Evolutionary conservation across 1,140 invertebrate genomes (phyloP).

Genomic region (Sitodiplosis mosellana): DNA sequence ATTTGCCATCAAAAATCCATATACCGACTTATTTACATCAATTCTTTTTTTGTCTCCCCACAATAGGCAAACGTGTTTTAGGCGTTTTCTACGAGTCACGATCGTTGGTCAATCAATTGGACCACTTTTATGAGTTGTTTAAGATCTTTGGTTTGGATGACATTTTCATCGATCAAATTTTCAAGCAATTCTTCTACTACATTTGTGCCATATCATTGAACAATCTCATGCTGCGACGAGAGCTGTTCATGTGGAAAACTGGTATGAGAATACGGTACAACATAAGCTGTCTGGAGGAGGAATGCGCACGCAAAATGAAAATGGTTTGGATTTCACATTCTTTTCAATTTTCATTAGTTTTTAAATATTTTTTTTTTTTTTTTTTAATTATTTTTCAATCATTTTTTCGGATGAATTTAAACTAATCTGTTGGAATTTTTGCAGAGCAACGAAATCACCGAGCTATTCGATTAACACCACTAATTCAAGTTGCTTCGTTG

Average conservation of each 20-base stretch:
- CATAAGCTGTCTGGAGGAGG: conserved; percentile 79
- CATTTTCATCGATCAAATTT: conserved; percentile 27
- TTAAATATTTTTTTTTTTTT: too few relatives aligned
- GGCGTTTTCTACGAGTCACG: conserved; percentile 12
- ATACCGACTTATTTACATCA: too few relatives aligned
- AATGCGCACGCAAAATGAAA: conserved; percentile 70
- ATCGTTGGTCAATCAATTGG: conserved; percentile 19
- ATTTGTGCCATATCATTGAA: conserved; percentile 87
- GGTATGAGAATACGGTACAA: conserved; percentile 96
- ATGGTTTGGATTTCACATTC: too few relatives aligned
- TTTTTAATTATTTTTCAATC: too few relatives aligned
- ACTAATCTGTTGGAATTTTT: too few relatives aligned
- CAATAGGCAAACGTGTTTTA: conserved; percentile 6
- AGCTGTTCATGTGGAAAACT: conserved; percentile 94
- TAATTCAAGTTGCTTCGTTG: conserved; percentile 89
- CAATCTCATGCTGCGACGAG: conserved; percentile 85
- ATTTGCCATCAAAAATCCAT: too few relatives aligned
- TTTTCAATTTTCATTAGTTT: too few relatives aligned
- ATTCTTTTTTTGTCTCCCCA: too few relatives aligned
- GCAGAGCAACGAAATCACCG: conserved; percentile 33
- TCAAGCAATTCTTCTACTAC: conserved; percentile 73
- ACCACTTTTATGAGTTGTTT: conserved; percentile 27
- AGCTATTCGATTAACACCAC: conserved; percentile 68
- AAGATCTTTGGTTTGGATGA: conserved; percentile 24
- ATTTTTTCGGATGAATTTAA: too few relatives aligned